phyloP scores from a whole-genome alignment of 1,140 invertebrate genomes.

The Dinothrombium tinctorium region DNA sequence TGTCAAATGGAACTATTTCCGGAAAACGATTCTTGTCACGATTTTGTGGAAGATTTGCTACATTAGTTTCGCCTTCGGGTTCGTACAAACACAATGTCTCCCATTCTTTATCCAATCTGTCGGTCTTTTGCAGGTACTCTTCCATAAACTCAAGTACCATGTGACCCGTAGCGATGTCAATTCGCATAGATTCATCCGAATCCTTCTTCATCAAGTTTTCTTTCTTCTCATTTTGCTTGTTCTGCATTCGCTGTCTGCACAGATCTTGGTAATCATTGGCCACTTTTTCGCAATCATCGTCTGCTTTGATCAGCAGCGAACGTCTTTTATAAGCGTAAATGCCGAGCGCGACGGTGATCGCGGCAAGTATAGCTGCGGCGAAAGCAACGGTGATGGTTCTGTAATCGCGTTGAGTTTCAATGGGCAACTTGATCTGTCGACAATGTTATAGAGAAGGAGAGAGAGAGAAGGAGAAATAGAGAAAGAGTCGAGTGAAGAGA shows the following conservation, averaged over 20 bases:
- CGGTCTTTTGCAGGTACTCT: constrained; percentile 75
- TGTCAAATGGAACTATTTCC: constrained; percentile 68
- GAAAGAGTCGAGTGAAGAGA: neutral
- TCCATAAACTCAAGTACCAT: constrained; percentile 99
- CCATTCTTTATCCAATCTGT: constrained; percentile 89
- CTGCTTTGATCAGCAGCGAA: neutral
- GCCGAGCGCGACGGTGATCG: neutral
- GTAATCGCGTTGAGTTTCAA: neutral
- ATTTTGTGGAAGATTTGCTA: constrained; percentile 42
- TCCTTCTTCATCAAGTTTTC: constrained; percentile 12
- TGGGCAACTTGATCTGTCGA: neutral
- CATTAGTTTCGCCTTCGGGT: constrained; percentile 63
- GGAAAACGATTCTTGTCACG: constrained; percentile 52
- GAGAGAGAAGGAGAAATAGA: neutral
- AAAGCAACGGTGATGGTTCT: too few species aligned
- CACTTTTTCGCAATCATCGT: neutral
- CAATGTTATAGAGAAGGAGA: neutral
- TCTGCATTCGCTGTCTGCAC: constrained; percentile 78
- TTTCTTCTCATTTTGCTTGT: constrained; percentile 35
- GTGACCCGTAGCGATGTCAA: constrained; percentile 98
- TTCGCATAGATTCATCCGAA: neutral
- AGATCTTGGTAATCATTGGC: constrained; percentile 39
- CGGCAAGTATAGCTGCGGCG: too few species aligned
- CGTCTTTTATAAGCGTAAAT: neutral
- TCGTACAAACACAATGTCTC: constrained; percentile 74